Percentiles rank a stretch among this genome's conserved stretches.
Evolutionary conservation across 1,140 invertebrate species (phyloP).

Genomic region (Lepidotrigona ventralis): DNA sequence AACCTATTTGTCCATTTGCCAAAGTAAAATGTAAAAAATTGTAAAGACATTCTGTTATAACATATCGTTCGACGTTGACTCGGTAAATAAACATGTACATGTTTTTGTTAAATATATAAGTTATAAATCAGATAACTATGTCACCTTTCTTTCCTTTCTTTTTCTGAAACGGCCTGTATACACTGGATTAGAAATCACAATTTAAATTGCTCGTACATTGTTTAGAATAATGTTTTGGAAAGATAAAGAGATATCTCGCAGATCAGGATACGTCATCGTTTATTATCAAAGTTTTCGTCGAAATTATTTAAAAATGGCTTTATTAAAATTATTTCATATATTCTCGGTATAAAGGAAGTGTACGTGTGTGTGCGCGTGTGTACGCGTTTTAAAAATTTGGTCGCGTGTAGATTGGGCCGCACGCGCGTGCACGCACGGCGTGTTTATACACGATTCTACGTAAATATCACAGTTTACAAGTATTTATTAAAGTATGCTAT

Average conservation of each 20-base stretch:
- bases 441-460: conserved; percentile 49
- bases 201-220: neutral
- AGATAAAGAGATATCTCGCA: neutral
- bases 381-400: conserved; percentile 27
- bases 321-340: conserved; percentile 45
- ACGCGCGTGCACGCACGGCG: neutral
- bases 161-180: neutral
- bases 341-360: conserved; percentile 40
- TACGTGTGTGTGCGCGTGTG: neutral
- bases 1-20: conserved; percentile 33
- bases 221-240: neutral
- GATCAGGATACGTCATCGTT: conserved; percentile 3
- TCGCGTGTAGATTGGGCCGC: conserved; percentile 12
- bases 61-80: conserved; percentile 60
- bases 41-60: conserved; percentile 63
- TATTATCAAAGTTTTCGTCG: conserved; percentile 28
- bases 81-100: conserved; percentile 55
- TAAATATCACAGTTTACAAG: conserved; percentile 78
- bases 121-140: conserved; percentile 7
- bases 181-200: neutral
- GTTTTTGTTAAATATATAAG: conserved; percentile 62
- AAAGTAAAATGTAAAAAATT: conserved; percentile 52
- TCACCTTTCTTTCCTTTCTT: no score
- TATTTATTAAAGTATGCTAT: conserved; percentile 63
- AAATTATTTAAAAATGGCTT: conserved; percentile 49